Base-by-base conservation (phyloP, 2,888 invertebrate species). In the Drosophila picticornis region DNA sequence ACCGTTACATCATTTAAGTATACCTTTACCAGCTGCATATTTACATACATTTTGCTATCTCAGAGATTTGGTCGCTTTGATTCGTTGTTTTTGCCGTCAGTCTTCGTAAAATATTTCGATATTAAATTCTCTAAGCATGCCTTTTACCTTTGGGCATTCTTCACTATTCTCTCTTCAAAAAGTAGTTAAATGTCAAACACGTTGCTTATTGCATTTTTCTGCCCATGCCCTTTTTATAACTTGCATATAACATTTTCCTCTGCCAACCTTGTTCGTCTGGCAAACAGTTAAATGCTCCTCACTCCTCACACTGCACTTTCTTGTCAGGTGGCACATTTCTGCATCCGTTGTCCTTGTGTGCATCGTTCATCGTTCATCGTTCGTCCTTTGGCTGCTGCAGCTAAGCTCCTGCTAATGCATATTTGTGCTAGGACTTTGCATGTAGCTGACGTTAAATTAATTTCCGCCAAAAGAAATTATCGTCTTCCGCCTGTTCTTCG, bases 391-490 rank as follows among this genome's bases (percentile, higher is more conserved):
- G 31, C 73, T 53, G 61, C 52, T 61, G 71, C 77, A 1, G 64
- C 70, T 88, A 84, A 87, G 90, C 80, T 64, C 38, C 61, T 29
- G 55, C 85, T 88, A 90, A 90, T 85, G 90, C 90, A 90, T 88
- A 84, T 84, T 85, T 85, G 85, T 80, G 83, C 77, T 72, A 75
- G 64, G 65, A 70, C 83, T 84, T 84, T 80, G 67, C 80, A 60
- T 88, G 80, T 68, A 36, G 83, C 73, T 80, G 88, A 88, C 90
- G 83, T 83, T 90, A 86, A 90, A 86, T 90, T 84, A 86, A 86
- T 86, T 90, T 90, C 83, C 85, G 76, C 72, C 61, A 66, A 77
- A 46, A 82, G 78, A 83, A 89, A 82, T 88, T 88, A 76, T 90
- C 75, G 81, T 80, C 73, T 55, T 63, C 66, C 57, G 59, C 34